Conservation (phyloP, 2,888 invertebrate genomes). For the Lepidocyrtinus sp. region DNA sequence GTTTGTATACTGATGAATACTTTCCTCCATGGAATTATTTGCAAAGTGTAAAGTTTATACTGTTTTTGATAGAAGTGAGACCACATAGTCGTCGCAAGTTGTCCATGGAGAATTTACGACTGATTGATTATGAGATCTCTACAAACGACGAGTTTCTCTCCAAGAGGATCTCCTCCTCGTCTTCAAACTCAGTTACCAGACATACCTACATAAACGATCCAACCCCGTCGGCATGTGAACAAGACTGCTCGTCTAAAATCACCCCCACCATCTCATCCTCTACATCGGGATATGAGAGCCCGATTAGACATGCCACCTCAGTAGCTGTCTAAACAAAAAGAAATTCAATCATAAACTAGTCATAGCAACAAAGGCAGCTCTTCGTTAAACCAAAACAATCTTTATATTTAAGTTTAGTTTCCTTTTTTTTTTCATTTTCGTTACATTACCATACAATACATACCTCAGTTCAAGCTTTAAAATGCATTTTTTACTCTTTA, state of each 20-base stretch:
- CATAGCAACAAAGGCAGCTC: conserved; percentile 13
- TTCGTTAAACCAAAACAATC: background rate
- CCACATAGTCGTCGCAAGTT: conserved; percentile 52
- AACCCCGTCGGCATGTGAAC: conserved; percentile 37
- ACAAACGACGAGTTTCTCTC: conserved; percentile 62
- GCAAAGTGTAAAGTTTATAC: too few relatives aligned
- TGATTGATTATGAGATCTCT: conserved; percentile 69
- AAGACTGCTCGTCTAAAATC: conserved; percentile 55
- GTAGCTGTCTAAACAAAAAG: conserved; percentile 42
- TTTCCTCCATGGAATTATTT: background rate
- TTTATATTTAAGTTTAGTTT: too few relatives aligned
- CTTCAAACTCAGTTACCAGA: conserved; percentile 37
- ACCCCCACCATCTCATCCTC: conserved; percentile 40
- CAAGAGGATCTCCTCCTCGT: conserved; percentile 33
- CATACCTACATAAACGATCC: conserved; percentile 63
- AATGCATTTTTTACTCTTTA: conserved; percentile 10
- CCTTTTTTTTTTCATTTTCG: too few relatives aligned
- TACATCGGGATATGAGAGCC: conserved; percentile 66
- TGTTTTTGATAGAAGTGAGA: conserved; percentile 30
- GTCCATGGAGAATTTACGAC: conserved; percentile 69
- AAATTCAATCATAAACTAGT: background rate
- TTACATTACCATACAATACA: background rate
- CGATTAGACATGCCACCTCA: conserved; percentile 62
- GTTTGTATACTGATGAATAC: too few relatives aligned
- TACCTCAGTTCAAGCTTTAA: background rate